Evolutionary conservation across 1,140 invertebrate genomes (phyloP), one percentile per base, ranked within the genome.

Genomic region (Aphelenchoides besseyi): DNA sequence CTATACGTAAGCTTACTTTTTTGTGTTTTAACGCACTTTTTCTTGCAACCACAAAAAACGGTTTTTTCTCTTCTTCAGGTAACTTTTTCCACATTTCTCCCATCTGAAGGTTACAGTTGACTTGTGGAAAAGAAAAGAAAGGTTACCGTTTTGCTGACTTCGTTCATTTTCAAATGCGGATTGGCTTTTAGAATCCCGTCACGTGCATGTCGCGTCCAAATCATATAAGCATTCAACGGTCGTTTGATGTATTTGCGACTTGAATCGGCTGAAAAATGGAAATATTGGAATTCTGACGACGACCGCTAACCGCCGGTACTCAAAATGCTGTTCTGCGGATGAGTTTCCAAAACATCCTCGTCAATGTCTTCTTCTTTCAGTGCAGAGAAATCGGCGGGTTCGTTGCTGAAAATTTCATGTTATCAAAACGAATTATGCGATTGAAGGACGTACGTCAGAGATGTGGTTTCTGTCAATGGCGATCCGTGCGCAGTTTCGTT

Each of bases 121-220:
- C 48, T 64, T 77, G 37, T 54, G 26, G 37, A 16, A 57, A 64
- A 36, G 37, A 16, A 18, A 1, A 64, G n/a, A 66, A 73, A 57
- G 70, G 67, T 70, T 63, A 72, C 71, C 16, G 71, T 69, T 74
- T 74, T 74, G 23, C 61, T 66, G 29, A 74, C 71, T 69, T 76
- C 79, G 41, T 79, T 74, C 80, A 82, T 82, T 55, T 79, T 79
- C 62, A 78, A 63, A 35, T 82, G 77, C 12, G 78, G 78, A 30
- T 79, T 75, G 9, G 68, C 63, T 53, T 57, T 68, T 23, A 87
- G 81, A 67, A 87, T 87, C 75, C 86, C 86, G 35, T 86, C 71
- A 48, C 86, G 67, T 72, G 87, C 86, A 70, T 87, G 86, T 54
- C 86, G 71, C n/a, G 78, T 79, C 80, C 80, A 79, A 30, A 79